Base-by-base conservation (phyloP, 2,797 vertebrate genomes). In the Poeciliopsis paucimaculata region DNA sequence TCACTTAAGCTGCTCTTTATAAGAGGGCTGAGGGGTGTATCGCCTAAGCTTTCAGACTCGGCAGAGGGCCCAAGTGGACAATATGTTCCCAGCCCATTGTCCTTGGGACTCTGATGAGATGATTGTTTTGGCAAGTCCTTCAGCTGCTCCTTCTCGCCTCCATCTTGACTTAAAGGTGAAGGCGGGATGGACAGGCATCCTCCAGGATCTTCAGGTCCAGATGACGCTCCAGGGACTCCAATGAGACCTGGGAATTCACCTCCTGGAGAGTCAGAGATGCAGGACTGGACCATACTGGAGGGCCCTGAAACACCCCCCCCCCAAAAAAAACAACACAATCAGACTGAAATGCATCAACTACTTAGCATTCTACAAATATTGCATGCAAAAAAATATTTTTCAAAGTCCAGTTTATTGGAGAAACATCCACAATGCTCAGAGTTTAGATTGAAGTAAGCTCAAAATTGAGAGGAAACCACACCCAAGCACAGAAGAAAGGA, bases 1-100 rank as follows among this genome's bases (percentile, higher is more conserved):
- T 97, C 96, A 20, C 96, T 97, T 76, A 97, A 94, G 87, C 97
- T 97, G 84, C 95, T 97, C 87, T 97, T 97, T 89, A 97, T 96
- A 6, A 97, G 95, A 3, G 97, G 97, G 82, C 97, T 98, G 51
- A 97, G 94, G 1, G 97, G 97, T 7, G 96, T 95, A n/a, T 97
- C 96, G 0, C 95, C 97, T 75, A 96, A 77, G 46, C 96, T 96
- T 89, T 95, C 93, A 5, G 97, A 93, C 90, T 97, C 97, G 46
- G 94, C 89, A 73, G 95, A 95, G 70, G 94, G 96, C 23, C 94
- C 93, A 0, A 96, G 93, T 1, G 94, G 93, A 51, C 90, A 95
- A 84, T 96, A 96, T 72, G 91, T 90, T 60, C 91, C 88, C 13
- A 93, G 36, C 26, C 74, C 77, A 34, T 88, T 89, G 68, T 88